Evolutionary conservation across 30 jellyfish, hydroid and myxozoan genomes (phyloP), one percentile per base, ranked within the genome.

Genomic region (Sanderia malayensis): DNA sequence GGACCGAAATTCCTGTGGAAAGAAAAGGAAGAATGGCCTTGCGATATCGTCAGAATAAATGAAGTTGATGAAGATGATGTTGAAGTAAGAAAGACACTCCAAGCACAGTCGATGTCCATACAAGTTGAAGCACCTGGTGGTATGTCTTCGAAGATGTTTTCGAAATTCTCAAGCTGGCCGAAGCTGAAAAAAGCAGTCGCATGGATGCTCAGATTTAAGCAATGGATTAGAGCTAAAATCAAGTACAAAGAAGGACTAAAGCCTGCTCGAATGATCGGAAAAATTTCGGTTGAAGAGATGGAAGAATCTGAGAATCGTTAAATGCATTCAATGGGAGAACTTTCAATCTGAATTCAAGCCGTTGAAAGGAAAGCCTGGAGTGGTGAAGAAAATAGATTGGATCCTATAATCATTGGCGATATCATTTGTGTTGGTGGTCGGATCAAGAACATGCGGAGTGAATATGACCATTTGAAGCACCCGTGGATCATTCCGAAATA

Each of bases 151-250:
- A 13, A 37, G 52, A 37, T 37, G 52, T 37, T 37, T 37, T 37
- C 52, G 52, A 37, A 37, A 37, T 37, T 37, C 52, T 37, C 52
- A 37, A 37, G 52, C 52, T 37, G 52, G 52, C 52, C 52, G 52
- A 37, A 37, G 52, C 52, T 37, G 13, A 37, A 37, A 37, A 37
- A 37, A 13, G 52, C 52, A 37, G 52, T 37, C 13, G 6, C 52
- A 37, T 37, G 6, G 52, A 37, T 37, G 52, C 52, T 37, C 13
- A 37, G 52, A 37, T 37, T 37, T 37, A 37, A 37, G 52, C 52
- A 13, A 37, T 37, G 52, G 52, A 37, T 37, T 37, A 6, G 13
- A 37, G 52, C 6, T 13, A 37, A 37, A 13, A 13, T 37, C 13
- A 37, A 37, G 52, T 13, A 37, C 52, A 37, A 37, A 37, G 52